Evolutionary conservation across 2,797 vertebrate genomes (phyloP).

Genomic region (Poecilia gillii): DNA sequence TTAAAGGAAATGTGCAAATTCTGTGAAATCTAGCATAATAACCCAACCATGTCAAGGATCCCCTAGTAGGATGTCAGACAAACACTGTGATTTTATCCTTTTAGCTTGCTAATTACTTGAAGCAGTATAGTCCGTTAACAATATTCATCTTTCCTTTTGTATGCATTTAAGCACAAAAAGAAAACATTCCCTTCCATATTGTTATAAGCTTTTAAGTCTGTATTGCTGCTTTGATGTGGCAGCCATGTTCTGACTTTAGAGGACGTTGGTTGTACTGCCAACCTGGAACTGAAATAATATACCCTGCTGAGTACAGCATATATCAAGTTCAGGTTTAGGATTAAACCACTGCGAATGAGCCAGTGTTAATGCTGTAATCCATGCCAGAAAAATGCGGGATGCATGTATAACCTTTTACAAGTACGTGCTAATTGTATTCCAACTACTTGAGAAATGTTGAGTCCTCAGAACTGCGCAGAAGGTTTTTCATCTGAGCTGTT

Average conservation of each 20-base stretch:
- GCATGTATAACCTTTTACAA: background rate
- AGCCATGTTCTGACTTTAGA: background rate
- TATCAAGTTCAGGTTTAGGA: background rate
- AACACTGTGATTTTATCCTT: background rate
- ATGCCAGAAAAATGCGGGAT: background rate
- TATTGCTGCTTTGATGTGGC: background rate
- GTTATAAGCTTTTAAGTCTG: background rate
- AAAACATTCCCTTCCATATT: background rate
- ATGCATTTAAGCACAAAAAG: background rate
- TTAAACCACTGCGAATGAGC: background rate
- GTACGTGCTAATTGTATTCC: background rate
- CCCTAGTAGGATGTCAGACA: background rate
- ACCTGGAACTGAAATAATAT: no score
- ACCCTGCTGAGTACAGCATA: background rate
- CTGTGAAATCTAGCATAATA: background rate
- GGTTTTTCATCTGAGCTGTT: background rate
- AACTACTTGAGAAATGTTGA: background rate
- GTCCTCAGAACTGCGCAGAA: background rate
- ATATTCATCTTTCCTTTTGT: background rate
- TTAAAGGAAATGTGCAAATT: background rate
- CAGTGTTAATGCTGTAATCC: background rate
- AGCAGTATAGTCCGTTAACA: background rate
- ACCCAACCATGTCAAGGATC: background rate
- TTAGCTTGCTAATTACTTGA: background rate
- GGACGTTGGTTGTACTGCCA: background rate